Evolutionary conservation across 2,797 vertebrate genomes (phyloP).

Genomic region (Chlorospingus semifuscus): DNA sequence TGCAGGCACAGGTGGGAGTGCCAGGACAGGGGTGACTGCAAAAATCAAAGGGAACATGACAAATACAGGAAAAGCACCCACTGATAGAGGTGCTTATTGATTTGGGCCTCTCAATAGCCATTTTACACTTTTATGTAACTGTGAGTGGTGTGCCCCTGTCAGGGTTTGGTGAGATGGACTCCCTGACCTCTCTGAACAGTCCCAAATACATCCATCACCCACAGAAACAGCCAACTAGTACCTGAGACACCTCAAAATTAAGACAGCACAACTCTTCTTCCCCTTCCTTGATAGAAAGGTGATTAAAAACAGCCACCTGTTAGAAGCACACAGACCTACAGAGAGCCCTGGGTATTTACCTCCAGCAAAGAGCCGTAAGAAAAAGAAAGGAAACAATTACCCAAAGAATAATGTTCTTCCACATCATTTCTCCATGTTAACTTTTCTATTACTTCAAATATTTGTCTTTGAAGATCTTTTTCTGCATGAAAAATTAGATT

Average conservation of each 20-base stretch:
- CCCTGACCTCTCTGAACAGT: not conserved
- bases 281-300: not conserved
- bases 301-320: not conserved
- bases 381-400: not conserved
- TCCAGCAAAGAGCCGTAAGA: not conserved
- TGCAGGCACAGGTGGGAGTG: not conserved
- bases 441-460: slow-evolving; percentile 29
- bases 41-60: not conserved
- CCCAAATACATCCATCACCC: not conserved
- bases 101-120: too few relatives aligned
- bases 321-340: not conserved
- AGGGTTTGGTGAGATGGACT: not conserved
- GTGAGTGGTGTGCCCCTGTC: not conserved
- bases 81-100: not conserved
- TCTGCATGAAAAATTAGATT: not conserved
- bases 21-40: not conserved
- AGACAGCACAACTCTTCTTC: not conserved
- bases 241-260: not conserved
- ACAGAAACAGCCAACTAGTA: not conserved
- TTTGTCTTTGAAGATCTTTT: slow-evolving; percentile 7
- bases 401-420: not conserved
- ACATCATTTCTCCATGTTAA: not conserved
- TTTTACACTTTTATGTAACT: rapidly evolving
- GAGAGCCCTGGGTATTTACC: not conserved
- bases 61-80: not conserved